phyloP scores from a whole-genome alignment of 2,797 vertebrate species.

The Acropternis orthonyx region DNA sequence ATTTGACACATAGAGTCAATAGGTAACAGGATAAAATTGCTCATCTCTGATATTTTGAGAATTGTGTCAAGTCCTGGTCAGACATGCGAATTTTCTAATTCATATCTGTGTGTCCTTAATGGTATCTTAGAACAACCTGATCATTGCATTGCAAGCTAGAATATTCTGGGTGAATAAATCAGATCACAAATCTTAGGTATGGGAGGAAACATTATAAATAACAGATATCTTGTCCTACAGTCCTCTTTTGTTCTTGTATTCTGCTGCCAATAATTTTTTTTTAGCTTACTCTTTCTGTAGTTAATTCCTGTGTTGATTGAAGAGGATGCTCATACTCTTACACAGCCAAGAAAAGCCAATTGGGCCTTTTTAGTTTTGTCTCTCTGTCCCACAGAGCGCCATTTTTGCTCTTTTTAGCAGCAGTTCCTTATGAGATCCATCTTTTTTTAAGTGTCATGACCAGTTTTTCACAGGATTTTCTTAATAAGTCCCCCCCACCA shows the following conservation, averaged over 20 bases:
- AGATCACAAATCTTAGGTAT: background rate
- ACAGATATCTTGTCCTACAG: accelerated
- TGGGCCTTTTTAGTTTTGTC: background rate
- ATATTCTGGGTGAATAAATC: background rate
- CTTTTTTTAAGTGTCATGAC: background rate
- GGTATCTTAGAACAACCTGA: background rate
- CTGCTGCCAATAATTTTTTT: background rate
- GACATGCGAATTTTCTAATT: background rate
- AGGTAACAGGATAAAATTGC: background rate
- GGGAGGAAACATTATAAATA: background rate
- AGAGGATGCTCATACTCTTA: background rate
- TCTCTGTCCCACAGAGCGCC: accelerated
- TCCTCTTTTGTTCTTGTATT: background rate
- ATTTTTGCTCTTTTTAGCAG: background rate
- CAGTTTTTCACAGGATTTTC: background rate
- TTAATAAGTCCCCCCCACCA: background rate
- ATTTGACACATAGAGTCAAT: background rate
- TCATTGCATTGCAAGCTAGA: background rate
- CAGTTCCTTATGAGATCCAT: background rate
- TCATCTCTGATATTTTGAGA: background rate
- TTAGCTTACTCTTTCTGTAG: background rate
- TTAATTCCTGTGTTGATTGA: background rate
- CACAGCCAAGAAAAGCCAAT: background rate
- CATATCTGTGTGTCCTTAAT: background rate
- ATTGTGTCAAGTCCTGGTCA: background rate